Base-by-base conservation (phyloP, 2,888 invertebrate genomes). In the Cancer borealis region DNA sequence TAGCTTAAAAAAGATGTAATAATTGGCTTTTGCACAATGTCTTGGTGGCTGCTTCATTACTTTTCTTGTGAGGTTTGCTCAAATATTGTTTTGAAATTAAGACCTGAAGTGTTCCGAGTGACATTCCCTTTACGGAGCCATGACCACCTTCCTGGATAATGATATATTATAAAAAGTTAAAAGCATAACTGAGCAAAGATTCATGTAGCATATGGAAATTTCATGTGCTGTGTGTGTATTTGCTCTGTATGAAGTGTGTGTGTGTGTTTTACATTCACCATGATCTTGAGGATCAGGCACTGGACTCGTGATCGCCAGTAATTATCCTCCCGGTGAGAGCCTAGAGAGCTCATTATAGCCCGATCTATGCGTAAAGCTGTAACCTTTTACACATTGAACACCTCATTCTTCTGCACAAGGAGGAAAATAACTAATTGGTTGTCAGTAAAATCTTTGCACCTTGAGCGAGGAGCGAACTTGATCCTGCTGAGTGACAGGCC, bases 171-270 rank as follows among this genome's bases (percentile, higher is more conserved):
- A 84, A 84, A 39, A 10, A 4, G 6, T 39, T 39, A 39, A 39
- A 84, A 84, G 3, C 8, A 30, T 0, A 84, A 84, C 84, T 84
- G 3, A 73, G 73, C 73, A 84, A 84, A 39, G 84, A 84, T 84
- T 60, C 60, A 60, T 89, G 21, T 14, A 26, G 87, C 17, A 88
- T 88, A 88, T 45, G 47, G n/a, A 88, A 45, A n/a, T 30, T 88
- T 88, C 26, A 49, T 26, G 30, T 49, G 30, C 17, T 60, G 17
- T 90, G 54, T 60, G 39, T 90, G 84, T 84, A 39, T 84, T 14
- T 39, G 84, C 39, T 30, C 14, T 6, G 30, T 30, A 0, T 6
- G 5, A 3, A 3, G 73, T 79, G 73, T 79, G 73, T 79, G 73
- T 84, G 84, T 84, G 84, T 84, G 39, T 39, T 39, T 39, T 2